Base-by-base conservation (phyloP, 1,140 invertebrate species). In the Pseudomyrmex flavicornis region DNA sequence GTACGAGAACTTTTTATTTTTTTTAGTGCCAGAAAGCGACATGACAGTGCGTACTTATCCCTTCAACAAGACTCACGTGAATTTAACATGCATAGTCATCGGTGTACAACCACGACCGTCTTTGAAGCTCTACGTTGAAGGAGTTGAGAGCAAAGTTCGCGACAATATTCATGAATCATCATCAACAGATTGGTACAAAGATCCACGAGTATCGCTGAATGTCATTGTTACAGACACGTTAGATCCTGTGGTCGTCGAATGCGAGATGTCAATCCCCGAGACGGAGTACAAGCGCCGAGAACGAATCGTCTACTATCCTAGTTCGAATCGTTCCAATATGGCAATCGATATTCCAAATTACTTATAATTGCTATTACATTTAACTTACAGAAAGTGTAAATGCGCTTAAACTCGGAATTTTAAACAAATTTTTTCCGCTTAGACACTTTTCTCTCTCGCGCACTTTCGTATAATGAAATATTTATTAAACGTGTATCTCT, bases 261-360 rank as follows among this genome's bases (percentile, higher is more conserved):
- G 91, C 48, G 91, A 92, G 56, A 87, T 92, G 59, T 83, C 68
- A 2, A 91, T 92, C 52, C 90, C 90, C 2, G 54, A 68, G 15
- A 90, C 90, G 8, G 87, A 90, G 59, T 92, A 91, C 58, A 88
- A 86, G 35, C 84, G 85, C 17, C 82, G 86, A 22, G 86, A 92
- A 44, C 87, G 72, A 54, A 72, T 90, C 35, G 74, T 91, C 50
- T 88, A 91, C 63, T 90, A 90, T 17, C 85, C 89, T 9, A 82
- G 86, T 90, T 68, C 62, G 84, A 59, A 59, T 86, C 54, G 63
- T 77, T 88, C 79, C 35, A 74, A 74, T 65, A 9, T n/a, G n/a
- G 61, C 46, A 26, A 17, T n/a, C 20, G 15, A 46, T 58, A 8
- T 20, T 73, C n/a, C 12, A 52, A 1, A 48, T 77, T 35, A 35